phyloP scores from a whole-genome alignment of 2,888 invertebrate species.

The Rhorus exstirpatorius region DNA sequence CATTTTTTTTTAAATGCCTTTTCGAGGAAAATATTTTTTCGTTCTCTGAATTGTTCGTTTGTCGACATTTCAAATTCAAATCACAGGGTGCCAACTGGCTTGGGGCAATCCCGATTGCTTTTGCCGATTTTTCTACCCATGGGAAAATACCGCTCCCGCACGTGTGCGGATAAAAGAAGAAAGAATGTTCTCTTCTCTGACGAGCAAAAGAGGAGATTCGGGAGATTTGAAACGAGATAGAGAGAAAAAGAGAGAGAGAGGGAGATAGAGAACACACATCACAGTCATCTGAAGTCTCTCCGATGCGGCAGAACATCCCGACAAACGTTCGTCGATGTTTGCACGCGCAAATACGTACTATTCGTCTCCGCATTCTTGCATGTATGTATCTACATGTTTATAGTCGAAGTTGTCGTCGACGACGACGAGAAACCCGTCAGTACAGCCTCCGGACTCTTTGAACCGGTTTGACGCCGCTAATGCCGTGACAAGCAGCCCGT shows the following conservation, averaged over 20 bases:
- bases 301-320: conserved; percentile 41
- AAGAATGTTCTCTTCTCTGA: conserved; percentile 27
- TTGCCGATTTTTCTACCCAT: conserved; percentile 28
- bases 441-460: conserved; percentile 61
- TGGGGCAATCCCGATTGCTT: conserved; percentile 5
- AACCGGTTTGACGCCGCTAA: conserved; percentile 70
- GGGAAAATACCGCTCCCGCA: conserved; percentile 27
- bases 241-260: conserved; percentile 1
- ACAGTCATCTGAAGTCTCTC: conserved; percentile 38
- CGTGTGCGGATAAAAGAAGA: not conserved
- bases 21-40: not conserved
- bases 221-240: conserved; percentile 22
- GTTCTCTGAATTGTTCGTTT: not conserved
- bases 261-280: conserved; percentile 25
- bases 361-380: conserved; percentile 26
- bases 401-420: conserved; percentile 28
- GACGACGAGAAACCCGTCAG: conserved; percentile 47
- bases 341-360: conserved; percentile 62
- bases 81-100: conserved; percentile 49
- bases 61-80: conserved; percentile 54
- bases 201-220: conserved; percentile 28
- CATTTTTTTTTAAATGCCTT: not conserved
- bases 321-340: conserved; percentile 65
- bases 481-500: conserved; percentile 65
- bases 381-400: not conserved